phyloP scores from a whole-genome alignment of 2,888 invertebrate genomes.

The Synanthedon vespiformis region DNA sequence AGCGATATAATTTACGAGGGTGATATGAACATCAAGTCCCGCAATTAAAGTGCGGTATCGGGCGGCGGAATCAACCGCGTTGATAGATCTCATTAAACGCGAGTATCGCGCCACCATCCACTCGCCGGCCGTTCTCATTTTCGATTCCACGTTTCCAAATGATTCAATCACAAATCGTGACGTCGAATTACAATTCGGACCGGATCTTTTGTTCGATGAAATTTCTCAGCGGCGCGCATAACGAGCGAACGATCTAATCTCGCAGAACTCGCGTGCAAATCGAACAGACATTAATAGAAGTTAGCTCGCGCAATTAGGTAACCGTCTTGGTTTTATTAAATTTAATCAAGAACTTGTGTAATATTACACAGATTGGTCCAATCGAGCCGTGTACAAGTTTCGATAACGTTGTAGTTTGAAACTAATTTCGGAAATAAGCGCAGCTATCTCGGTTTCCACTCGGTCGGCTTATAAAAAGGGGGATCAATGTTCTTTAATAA shows the following conservation, averaged over 20 bases:
- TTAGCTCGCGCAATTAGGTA: conserved; percentile 62
- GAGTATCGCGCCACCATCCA: conserved; percentile 22
- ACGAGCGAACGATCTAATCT: conserved; percentile 39
- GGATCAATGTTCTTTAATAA: conserved; percentile 46
- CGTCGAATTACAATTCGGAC: conserved; percentile 27
- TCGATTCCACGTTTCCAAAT: conserved; percentile 37
- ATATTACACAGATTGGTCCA: conserved; percentile 68
- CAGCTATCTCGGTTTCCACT: conserved; percentile 53
- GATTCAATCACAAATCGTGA: conserved; percentile 33
- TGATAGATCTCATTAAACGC: conserved; percentile 49
- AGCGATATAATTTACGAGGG: conserved; percentile 25
- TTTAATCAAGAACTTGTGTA: conserved; percentile 70
- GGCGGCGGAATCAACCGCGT: conserved; percentile 35
- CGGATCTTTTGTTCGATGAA: conserved; percentile 21
- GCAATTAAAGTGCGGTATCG: conserved; percentile 37
- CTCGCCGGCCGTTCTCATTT: conserved; percentile 31
- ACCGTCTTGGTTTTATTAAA: conserved; percentile 69
- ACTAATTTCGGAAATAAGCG: conserved; percentile 65
- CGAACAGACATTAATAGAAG: conserved; percentile 67
- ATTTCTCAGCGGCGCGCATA: conserved; percentile 12
- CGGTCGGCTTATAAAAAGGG: conserved; percentile 55
- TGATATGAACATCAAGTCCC: conserved; percentile 40
- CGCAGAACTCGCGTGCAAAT: conserved; percentile 44
- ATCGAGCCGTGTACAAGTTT: conserved; percentile 65
- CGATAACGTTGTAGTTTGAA: conserved; percentile 64